Percentiles rank a stretch among this genome's conserved stretches.
Conservation (phyloP, 2,888 invertebrate genomes). For the Tanypteryx hageni region DNA sequence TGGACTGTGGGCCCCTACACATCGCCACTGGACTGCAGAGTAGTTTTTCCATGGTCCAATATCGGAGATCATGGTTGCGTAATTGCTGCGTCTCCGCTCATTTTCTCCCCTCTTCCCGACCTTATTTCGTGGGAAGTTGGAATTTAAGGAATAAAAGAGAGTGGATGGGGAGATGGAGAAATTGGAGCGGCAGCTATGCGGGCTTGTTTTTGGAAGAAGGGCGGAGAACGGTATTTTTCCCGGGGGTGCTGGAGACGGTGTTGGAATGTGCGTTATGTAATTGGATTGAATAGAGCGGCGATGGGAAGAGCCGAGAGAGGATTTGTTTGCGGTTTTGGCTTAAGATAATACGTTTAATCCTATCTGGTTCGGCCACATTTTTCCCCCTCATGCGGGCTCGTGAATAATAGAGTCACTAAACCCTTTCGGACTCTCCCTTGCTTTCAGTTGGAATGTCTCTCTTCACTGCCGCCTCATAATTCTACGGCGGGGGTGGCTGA, state of each 20-base stretch:
- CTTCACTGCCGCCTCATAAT: neutral
- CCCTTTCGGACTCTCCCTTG: neutral
- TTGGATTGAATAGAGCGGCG: conserved; percentile 13
- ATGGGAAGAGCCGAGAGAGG: neutral
- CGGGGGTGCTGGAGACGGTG: neutral
- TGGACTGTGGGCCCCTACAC: no score
- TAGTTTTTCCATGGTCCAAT: no score
- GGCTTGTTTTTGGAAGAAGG: neutral
- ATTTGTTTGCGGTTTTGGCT: conserved; percentile 19
- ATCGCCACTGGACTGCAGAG: no score
- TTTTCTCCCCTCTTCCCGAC: neutral
- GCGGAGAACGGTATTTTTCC: neutral
- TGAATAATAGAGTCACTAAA: conserved; percentile 14
- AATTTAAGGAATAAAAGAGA: neutral
- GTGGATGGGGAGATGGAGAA: neutral
- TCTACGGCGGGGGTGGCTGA: no score
- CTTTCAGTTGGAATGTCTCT: neutral
- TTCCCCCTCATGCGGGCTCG: conserved; percentile 14
- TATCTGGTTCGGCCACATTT: neutral
- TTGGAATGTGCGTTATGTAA: conserved; percentile 19
- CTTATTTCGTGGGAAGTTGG: neutral
- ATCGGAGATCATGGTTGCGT: no score
- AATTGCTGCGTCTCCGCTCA: neutral
- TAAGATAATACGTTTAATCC: conserved; percentile 18
- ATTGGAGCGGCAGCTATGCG: neutral